Evolutionary conservation across 2,113 vertebrate species (phyloP).

Genomic region (Planiliza haematocheilus): DNA sequence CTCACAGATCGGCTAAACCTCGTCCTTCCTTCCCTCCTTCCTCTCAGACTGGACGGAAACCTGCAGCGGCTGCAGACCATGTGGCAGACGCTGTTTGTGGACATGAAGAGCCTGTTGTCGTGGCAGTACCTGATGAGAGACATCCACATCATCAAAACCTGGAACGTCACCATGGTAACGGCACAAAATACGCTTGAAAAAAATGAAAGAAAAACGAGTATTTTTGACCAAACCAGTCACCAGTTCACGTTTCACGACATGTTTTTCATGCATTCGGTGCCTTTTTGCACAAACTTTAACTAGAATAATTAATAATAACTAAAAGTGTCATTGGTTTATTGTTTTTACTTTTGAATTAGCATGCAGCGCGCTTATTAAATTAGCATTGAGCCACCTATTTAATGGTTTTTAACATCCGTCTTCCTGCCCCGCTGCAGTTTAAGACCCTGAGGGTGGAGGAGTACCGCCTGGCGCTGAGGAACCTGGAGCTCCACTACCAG

Average conservation of each 20-base stretch:
- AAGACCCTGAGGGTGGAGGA: constrained; percentile 90
- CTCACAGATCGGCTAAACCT: not conserved
- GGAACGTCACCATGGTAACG: constrained; percentile 89
- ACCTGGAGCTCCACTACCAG: constrained; percentile 92
- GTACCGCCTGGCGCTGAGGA: constrained; percentile 86
- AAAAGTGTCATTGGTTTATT: no score
- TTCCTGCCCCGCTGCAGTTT: constrained; percentile 82
- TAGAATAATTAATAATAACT: no score
- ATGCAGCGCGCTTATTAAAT: no score
- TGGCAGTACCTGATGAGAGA: constrained; percentile 92
- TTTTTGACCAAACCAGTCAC: no score
- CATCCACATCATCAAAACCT: constrained; percentile 91
- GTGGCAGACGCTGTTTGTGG: constrained; percentile 90
- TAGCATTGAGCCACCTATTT: no score
- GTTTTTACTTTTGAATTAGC: no score
- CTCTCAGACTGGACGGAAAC: constrained; percentile 85
- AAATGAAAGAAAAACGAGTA: no score
- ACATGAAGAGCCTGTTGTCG: constrained; percentile 90
- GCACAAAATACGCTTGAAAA: not conserved
- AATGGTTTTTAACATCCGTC: no score
- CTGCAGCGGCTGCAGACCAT: constrained; percentile 86
- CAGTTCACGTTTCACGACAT: no score
- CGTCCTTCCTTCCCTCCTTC: no score
- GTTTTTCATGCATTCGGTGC: no score
- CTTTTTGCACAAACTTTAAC: no score